These are phyloP conservation scores for Vandiemenella viatica DNA, from an alignment of 2,888 invertebrate genomes.

Conservation along the genomic window DNA sequence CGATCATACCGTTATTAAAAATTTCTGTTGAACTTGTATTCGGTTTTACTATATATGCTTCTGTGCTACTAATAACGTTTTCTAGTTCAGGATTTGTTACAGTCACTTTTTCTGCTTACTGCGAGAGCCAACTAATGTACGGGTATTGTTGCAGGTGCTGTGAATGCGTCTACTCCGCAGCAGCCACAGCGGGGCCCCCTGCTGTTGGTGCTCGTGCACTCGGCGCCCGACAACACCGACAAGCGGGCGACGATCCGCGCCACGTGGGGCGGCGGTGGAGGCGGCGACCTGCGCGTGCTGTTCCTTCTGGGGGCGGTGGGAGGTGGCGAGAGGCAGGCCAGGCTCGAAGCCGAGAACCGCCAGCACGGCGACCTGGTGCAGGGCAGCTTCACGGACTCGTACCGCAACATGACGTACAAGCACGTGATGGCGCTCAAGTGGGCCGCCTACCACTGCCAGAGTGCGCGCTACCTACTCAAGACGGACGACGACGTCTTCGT, in stretches of 20 bases:
- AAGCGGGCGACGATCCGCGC: slow-evolving; percentile 52
- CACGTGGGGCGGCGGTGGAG: slow-evolving; percentile 46
- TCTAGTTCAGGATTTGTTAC: no score
- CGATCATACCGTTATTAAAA: no score
- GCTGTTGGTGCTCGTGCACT: slow-evolving; percentile 49
- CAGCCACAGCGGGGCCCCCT: slow-evolving; percentile 28
- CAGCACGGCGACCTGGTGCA: slow-evolving; percentile 53
- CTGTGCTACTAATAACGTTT: no score
- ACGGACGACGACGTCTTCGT: slow-evolving; percentile 35
- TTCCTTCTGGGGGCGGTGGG: slow-evolving; percentile 48
- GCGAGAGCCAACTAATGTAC: no score
- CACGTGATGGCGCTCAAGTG: slow-evolving; percentile 71
- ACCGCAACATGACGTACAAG: slow-evolving; percentile 71
- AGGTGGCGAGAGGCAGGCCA: slow-evolving; percentile 24
- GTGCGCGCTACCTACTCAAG: slow-evolving; percentile 40
- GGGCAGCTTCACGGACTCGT: slow-evolving; percentile 60
- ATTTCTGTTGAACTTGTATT: no score
- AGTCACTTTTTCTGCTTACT: no score
- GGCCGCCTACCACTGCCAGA: slow-evolving; percentile 51
- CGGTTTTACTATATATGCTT: no score
- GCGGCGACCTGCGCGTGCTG: slow-evolving; percentile 26
- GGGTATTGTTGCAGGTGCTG: no score
- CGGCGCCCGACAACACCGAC: slow-evolving; percentile 47
- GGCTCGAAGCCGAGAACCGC: slow-evolving; percentile 37
- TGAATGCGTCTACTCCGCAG: no score